These are phyloP conservation scores for Andrena haemorrhoa DNA, from an alignment of 2,888 invertebrate species.

Conservation along the genomic window DNA sequence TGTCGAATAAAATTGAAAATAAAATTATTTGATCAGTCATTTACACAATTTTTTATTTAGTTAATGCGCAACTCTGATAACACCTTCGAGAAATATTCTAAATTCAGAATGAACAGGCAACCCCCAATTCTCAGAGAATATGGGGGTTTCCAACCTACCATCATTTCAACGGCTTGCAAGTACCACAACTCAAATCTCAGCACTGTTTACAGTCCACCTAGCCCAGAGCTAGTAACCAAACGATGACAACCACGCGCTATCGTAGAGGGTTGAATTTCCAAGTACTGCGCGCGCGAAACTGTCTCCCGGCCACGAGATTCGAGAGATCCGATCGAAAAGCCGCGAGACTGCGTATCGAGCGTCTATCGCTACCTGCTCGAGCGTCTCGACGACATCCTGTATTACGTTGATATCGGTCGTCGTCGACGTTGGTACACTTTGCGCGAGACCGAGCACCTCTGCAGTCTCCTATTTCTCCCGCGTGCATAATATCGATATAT, in stretches of 20 bases:
- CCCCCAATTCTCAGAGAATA: too few relatives aligned
- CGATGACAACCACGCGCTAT: background rate
- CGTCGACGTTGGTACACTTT: slow-evolving; percentile 54
- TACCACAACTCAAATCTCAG: too few relatives aligned
- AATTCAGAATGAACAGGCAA: too few relatives aligned
- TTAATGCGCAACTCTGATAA: too few relatives aligned
- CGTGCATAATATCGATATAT: slow-evolving; percentile 62
- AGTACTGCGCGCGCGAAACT: background rate
- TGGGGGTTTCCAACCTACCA: too few relatives aligned
- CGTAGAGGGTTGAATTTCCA: background rate
- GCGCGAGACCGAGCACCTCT: slow-evolving; percentile 46
- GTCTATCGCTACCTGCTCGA: slow-evolving; percentile 46
- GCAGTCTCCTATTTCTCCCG: slow-evolving; percentile 57
- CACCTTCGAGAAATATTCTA: too few relatives aligned
- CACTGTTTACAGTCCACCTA: too few relatives aligned
- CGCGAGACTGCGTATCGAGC: background rate
- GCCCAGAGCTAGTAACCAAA: background rate
- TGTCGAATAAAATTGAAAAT: too few relatives aligned
- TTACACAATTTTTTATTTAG: too few relatives aligned
- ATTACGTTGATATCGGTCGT: slow-evolving; percentile 39
- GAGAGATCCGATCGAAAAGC: slow-evolving; percentile 1
- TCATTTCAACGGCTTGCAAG: too few relatives aligned
- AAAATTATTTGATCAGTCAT: too few relatives aligned
- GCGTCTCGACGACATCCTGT: slow-evolving; percentile 47
- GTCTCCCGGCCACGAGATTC: background rate